These are phyloP conservation scores for Ophion slaviceki DNA, from an alignment of 2,888 invertebrate species.

Conservation along the genomic window DNA sequence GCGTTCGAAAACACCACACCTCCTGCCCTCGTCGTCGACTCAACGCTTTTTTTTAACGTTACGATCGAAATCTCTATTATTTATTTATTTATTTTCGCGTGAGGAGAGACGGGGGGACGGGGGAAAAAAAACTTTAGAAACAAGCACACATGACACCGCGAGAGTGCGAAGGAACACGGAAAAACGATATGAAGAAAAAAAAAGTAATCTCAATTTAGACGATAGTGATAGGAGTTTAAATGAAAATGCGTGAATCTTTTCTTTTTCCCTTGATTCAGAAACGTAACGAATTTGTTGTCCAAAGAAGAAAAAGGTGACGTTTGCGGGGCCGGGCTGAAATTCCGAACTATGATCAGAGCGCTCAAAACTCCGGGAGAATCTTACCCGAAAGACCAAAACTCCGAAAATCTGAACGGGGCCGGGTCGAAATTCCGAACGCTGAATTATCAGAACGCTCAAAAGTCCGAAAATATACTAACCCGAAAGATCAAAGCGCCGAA, in stretches of 20 bases:
- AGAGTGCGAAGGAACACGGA: constrained; percentile 35
- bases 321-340: too few species aligned
- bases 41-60: constrained; percentile 42
- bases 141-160: constrained; percentile 46
- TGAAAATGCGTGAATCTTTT: background rate
- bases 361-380: too few species aligned
- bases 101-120: background rate
- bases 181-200: constrained; percentile 36
- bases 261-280: constrained; percentile 9
- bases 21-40: background rate
- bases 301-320: constrained; percentile 7
- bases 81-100: constrained; percentile 78
- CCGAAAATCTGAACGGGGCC: too few species aligned
- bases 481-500: too few species aligned
- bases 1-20: background rate
- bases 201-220: constrained; percentile 73
- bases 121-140: background rate
- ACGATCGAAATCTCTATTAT: constrained; percentile 75
- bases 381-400: too few species aligned
- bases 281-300: constrained; percentile 16
- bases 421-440: too few species aligned
- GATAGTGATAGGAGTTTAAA: constrained; percentile 16
- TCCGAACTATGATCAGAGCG: too few species aligned
- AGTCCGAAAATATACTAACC: too few species aligned
- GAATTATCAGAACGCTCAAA: too few species aligned